Percentiles rank a stretch among this genome's conserved stretches.
Evolutionary conservation across 2,797 vertebrate genomes (phyloP).

Genomic region (Argyrosomus regius): DNA sequence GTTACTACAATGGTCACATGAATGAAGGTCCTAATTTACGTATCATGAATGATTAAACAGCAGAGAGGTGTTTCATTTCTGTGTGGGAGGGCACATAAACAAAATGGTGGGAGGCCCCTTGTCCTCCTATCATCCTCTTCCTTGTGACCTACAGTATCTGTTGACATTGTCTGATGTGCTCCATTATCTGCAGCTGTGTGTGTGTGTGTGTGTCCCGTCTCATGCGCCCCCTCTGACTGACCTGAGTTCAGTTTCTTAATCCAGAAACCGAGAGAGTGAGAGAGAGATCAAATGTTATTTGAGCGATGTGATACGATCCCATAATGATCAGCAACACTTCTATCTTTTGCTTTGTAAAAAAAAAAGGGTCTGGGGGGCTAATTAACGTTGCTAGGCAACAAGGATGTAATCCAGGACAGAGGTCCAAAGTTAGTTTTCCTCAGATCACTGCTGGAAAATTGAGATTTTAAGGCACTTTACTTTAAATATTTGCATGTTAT

Average conservation of each 20-base stretch:
- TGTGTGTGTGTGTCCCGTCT: background rate
- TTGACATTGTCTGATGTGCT: constrained; percentile 66
- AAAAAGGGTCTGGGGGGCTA: constrained; percentile 46
- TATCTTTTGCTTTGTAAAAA: constrained; percentile 31
- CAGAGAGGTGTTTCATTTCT: constrained; percentile 65
- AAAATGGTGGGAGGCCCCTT: constrained; percentile 61
- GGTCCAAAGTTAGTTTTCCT: constrained; percentile 66
- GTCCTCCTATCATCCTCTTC: constrained; percentile 40
- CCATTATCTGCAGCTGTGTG: constrained; percentile 26
- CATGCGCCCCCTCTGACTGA: constrained; percentile 5
- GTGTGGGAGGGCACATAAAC: constrained; percentile 52
- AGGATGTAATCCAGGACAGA: constrained; percentile 64
- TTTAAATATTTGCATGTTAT: background rate
- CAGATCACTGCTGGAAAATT: constrained; percentile 3
- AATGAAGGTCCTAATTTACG: constrained; percentile 48
- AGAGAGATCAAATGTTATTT: background rate
- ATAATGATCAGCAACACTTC: background rate
- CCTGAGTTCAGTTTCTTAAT: background rate
- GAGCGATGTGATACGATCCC: background rate
- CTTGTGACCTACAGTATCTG: constrained; percentile 63
- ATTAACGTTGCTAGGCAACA: constrained; percentile 73
- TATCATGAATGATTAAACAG: constrained; percentile 71
- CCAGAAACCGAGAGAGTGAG: too few species aligned
- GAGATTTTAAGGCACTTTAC: background rate
- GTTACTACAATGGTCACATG: constrained; percentile 32